Evolutionary conservation across 2,888 invertebrate species (phyloP).

Genomic region (Pterostichus niger): DNA sequence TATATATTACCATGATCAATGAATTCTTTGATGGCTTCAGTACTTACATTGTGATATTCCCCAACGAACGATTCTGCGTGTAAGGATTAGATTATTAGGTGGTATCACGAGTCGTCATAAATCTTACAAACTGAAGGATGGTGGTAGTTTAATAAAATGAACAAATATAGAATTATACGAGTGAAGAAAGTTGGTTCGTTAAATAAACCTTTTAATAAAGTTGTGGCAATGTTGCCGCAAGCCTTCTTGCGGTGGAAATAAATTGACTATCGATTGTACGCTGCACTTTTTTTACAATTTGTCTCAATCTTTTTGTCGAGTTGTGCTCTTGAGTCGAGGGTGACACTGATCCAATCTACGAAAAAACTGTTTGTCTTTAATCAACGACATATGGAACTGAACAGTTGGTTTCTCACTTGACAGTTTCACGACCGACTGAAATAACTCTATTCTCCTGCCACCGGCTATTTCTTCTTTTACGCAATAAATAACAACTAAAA

Average conservation of each 20-base stretch:
- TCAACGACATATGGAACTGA: conserved; percentile 36
- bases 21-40: conserved; percentile 53
- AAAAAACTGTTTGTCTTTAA: conserved; percentile 54
- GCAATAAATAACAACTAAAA: not conserved
- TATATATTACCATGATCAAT: conserved; percentile 66
- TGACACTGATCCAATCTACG: conserved; percentile 51
- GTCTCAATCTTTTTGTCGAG: conserved; percentile 59
- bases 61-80: not conserved
- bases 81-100: not conserved
- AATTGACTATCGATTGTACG: conserved; percentile 53
- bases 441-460: too few relatives aligned
- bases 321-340: conserved; percentile 30
- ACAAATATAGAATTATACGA: conserved; percentile 47
- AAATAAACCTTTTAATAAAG: conserved; percentile 51
- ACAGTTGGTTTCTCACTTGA: too few relatives aligned
- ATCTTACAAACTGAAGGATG: conserved; percentile 2
- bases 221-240: conserved; percentile 31
- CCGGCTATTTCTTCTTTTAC: not conserved
- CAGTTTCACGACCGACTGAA: too few relatives aligned
- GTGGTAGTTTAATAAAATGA: conserved; percentile 30
- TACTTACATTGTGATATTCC: not conserved
- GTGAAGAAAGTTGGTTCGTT: conserved; percentile 40
- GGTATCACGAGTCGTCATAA: not conserved
- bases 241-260: conserved; percentile 38
- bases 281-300: conserved; percentile 61